phyloP scores from a whole-genome alignment of 2,797 vertebrate genomes.

The Phoeniculus purpureus region DNA sequence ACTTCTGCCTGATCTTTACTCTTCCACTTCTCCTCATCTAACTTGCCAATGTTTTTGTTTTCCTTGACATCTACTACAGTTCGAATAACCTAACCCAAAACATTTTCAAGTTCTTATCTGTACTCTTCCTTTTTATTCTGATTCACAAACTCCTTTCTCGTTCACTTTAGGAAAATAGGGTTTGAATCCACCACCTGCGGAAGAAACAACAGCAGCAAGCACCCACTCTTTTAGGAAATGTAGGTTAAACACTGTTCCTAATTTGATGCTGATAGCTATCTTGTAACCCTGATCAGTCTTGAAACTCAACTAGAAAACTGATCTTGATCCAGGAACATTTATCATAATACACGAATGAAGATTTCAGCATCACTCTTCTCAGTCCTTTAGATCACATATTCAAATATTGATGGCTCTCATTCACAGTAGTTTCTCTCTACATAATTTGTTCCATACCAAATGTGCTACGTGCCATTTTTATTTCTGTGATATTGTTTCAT shows the following conservation, averaged over 20 bases:
- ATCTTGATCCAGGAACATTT: background rate
- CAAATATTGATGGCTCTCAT: background rate
- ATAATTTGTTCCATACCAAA: background rate
- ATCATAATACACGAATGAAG: background rate
- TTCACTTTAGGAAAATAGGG: background rate
- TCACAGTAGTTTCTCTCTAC: background rate
- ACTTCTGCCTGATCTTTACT: background rate
- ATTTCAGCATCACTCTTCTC: background rate
- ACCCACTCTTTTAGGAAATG: background rate
- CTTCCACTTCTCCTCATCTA: background rate
- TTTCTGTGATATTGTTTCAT: background rate
- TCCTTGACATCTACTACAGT: background rate
- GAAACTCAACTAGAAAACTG: background rate
- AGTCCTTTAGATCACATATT: background rate
- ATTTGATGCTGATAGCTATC: background rate
- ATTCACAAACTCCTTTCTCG: background rate
- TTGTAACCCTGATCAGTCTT: background rate
- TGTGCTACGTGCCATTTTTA: background rate
- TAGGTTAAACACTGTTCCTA: background rate
- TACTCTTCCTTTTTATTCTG: background rate
- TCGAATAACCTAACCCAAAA: rapidly evolving
- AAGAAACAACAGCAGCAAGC: background rate
- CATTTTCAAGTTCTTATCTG: background rate
- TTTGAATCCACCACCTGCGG: background rate
- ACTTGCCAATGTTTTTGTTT: background rate